Conservation (phyloP, 2,113 vertebrate species). For the Pelobates fuscus region DNA sequence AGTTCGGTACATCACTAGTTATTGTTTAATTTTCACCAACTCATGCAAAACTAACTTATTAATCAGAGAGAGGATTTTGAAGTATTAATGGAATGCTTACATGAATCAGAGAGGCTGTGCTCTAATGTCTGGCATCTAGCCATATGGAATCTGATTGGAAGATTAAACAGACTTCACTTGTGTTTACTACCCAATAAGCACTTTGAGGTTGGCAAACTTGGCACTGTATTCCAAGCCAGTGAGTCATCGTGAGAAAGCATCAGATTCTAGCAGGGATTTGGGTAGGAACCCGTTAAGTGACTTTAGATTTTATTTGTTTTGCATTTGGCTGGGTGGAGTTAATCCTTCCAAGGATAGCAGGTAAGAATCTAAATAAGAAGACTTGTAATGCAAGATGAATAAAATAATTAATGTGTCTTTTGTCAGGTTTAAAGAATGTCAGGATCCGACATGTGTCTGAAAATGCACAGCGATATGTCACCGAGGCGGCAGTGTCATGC, state of each 20-base stretch:
- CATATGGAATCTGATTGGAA: too few relatives aligned
- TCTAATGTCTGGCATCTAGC: too few relatives aligned
- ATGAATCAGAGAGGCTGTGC: too few relatives aligned
- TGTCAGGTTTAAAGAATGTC: slow-evolving; percentile 15
- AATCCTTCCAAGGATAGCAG: slow-evolving; percentile 3
- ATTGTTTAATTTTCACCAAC: too few relatives aligned
- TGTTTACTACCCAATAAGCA: background rate
- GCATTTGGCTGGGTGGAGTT: background rate
- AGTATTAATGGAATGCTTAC: too few relatives aligned
- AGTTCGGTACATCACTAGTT: too few relatives aligned
- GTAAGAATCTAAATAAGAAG: slow-evolving; percentile 8
- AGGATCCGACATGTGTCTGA: background rate
- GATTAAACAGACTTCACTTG: background rate
- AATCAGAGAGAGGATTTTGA: too few relatives aligned
- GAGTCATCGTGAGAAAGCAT: background rate
- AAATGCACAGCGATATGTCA: background rate
- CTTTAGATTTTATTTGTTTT: slow-evolving; percentile 13
- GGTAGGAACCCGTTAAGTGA: slow-evolving; percentile 20
- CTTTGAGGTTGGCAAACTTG: background rate
- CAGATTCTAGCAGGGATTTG: background rate
- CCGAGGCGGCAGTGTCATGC: background rate
- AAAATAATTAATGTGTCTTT: background rate
- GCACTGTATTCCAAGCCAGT: background rate
- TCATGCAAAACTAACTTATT: too few relatives aligned
- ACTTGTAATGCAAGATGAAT: slow-evolving; percentile 4